A percentile compares a stretch with the other conserved stretches of the same genome.
Conservation (phyloP, 2,888 invertebrate species). For the Andrena trimmerana region DNA sequence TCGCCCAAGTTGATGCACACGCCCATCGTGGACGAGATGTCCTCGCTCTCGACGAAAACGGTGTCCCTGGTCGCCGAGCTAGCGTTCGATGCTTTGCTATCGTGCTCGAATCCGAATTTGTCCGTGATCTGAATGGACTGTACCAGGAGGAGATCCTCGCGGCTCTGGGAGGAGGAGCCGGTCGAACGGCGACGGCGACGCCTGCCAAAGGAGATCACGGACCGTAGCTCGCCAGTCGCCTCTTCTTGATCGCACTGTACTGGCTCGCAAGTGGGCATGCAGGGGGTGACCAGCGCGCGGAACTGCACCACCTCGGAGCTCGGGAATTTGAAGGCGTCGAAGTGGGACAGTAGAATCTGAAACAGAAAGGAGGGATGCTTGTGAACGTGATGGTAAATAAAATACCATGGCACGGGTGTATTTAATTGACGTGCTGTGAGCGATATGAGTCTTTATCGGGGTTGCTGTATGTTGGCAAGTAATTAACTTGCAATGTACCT, state of each 20-base stretch:
- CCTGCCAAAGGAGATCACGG: conserved; percentile 93
- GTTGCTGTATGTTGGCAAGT: background rate
- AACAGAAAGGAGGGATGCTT: conserved; percentile 56
- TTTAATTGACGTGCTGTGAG: background rate
- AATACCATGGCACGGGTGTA: background rate
- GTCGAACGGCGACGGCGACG: conserved; percentile 89
- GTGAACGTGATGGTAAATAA: background rate
- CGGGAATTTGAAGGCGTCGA: conserved; percentile 98
- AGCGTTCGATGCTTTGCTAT: conserved; percentile 80
- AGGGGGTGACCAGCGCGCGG: conserved; percentile 97
- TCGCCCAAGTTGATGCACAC: conserved; percentile 92
- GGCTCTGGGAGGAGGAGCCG: conserved; percentile 86
- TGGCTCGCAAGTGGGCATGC: conserved; percentile 97
- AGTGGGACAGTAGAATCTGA: conserved; percentile 94
- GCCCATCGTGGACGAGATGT: conserved; percentile 83
- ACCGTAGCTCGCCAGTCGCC: conserved; percentile 92
- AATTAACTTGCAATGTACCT: no score
- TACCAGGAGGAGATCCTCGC: conserved; percentile 94
- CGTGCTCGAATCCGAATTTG: conserved; percentile 94
- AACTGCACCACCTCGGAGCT: conserved; percentile 98
- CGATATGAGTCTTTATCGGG: background rate
- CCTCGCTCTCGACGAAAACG: conserved; percentile 89
- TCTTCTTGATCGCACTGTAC: conserved; percentile 95
- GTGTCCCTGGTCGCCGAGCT: conserved; percentile 88
- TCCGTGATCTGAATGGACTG: conserved; percentile 97